phyloP scores from a whole-genome alignment of 2,113 vertebrate genomes.

The Pungitius pungitius region DNA sequence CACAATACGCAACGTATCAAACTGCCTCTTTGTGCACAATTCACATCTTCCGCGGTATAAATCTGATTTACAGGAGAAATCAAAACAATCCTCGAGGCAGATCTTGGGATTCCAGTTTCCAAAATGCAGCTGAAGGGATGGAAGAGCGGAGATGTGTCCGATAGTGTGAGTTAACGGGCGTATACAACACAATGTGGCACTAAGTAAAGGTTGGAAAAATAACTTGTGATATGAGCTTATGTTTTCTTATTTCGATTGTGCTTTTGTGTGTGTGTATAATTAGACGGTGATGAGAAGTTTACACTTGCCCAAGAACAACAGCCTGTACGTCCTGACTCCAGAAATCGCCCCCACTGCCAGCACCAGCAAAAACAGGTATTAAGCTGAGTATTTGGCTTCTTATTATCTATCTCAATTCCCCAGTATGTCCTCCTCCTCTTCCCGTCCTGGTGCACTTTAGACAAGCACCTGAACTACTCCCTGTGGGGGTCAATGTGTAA shows the following conservation, averaged over 20 bases:
- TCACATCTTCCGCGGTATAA: neutral
- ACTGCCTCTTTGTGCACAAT: conserved; percentile 23
- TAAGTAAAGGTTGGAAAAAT: neutral
- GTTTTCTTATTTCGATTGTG: too few relatives aligned
- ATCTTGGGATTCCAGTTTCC: conserved; percentile 92
- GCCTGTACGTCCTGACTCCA: conserved; percentile 97
- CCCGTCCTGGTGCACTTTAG: neutral
- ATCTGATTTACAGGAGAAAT: conserved; percentile 86
- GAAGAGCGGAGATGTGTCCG: conserved; percentile 96
- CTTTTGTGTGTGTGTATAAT: conserved; percentile 31
- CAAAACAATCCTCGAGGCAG: conserved; percentile 94
- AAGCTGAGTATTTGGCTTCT: neutral
- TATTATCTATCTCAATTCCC: neutral
- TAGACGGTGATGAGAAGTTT: conserved; percentile 94
- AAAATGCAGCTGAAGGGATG: conserved; percentile 99
- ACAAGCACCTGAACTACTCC: neutral
- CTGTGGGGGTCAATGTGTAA: neutral
- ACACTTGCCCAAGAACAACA: conserved; percentile 99
- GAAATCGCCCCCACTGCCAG: conserved; percentile 92
- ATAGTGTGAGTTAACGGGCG: conserved; percentile 87
- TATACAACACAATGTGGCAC: neutral
- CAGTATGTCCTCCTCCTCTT: neutral
- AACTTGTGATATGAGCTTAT: neutral
- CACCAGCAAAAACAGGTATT: conserved; percentile 92
- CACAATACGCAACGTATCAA: neutral